Percentiles rank a stretch among this genome's conserved stretches.
These are phyloP conservation scores for Ramazzottius varieornatus DNA, from an alignment of 2,888 invertebrate species.

Conservation along the genomic window DNA sequence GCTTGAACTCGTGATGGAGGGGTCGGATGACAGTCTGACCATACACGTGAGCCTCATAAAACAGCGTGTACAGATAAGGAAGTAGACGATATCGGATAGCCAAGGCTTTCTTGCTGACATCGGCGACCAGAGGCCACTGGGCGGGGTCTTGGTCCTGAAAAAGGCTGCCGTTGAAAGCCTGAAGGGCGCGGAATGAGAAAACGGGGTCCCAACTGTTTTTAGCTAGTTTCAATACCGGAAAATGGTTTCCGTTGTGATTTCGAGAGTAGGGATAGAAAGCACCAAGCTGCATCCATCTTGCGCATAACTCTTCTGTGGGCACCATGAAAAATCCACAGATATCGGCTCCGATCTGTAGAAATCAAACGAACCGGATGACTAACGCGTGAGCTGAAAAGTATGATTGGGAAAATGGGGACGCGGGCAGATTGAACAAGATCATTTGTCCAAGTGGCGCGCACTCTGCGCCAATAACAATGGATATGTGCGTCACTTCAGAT, in stretches of 20 bases:
- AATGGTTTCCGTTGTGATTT: constrained; percentile 3
- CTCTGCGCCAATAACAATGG: no score
- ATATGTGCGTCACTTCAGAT: no score
- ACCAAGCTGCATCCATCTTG: constrained; percentile 26
- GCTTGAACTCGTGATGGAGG: constrained; percentile 19
- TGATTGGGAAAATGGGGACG: no score
- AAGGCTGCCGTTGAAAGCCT: not conserved
- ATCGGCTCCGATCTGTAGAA: constrained; percentile 19
- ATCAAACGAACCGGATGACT: constrained; percentile 1
- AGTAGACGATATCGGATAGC: constrained; percentile 22
- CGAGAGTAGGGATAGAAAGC: constrained; percentile 23
- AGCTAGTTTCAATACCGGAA: no score
- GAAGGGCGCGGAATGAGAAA: no score
- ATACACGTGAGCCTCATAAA: constrained; percentile 18
- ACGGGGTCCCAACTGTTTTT: no score
- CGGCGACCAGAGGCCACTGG: constrained; percentile 12
- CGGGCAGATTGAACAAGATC: not conserved
- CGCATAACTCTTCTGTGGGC: constrained; percentile 24
- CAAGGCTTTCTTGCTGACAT: constrained; percentile 13
- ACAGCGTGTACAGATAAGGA: constrained; percentile 26
- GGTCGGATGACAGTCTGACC: constrained; percentile 22
- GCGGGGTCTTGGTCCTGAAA: constrained; percentile 18
- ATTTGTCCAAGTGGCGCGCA: no score
- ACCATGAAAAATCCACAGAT: constrained; percentile 26
- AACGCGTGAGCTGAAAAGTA: no score